A percentile compares a stretch with the other conserved stretches of the same genome.
Conservation (phyloP, 2,797 vertebrate species). For the Cyclura pinguis region DNA sequence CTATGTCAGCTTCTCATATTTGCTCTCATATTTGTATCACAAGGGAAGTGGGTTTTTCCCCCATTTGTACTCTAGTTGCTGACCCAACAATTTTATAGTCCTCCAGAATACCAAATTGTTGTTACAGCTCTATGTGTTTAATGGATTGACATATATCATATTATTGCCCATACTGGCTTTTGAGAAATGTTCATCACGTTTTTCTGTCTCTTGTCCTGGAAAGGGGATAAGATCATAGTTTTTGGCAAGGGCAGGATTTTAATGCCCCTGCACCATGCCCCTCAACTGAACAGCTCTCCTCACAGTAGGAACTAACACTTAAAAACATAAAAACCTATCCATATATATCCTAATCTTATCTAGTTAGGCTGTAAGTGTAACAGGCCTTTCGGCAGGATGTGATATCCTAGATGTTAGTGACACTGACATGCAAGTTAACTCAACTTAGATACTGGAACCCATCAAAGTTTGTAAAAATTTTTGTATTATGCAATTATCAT, state of each 20-base stretch:
- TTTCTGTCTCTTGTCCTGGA: neutral
- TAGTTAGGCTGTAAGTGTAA: neutral
- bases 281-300: neutral
- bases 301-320: neutral
- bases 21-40: neutral
- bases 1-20: neutral
- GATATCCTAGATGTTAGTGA: neutral
- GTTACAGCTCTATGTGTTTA: neutral
- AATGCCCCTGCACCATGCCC: neutral
- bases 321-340: neutral
- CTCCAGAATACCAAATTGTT: neutral
- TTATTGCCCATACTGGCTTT: neutral
- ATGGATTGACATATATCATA: neutral
- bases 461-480: neutral
- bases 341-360: neutral
- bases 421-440: neutral
- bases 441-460: neutral
- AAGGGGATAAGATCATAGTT: neutral
- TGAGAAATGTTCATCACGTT: neutral
- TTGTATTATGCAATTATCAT: neutral
- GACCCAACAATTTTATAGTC: neutral
- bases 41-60: neutral
- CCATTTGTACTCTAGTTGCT: neutral
- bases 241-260: neutral
- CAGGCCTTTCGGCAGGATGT: neutral